Base-by-base conservation (phyloP, 2,888 invertebrate genomes). In the Digitonthophagus gazella region DNA sequence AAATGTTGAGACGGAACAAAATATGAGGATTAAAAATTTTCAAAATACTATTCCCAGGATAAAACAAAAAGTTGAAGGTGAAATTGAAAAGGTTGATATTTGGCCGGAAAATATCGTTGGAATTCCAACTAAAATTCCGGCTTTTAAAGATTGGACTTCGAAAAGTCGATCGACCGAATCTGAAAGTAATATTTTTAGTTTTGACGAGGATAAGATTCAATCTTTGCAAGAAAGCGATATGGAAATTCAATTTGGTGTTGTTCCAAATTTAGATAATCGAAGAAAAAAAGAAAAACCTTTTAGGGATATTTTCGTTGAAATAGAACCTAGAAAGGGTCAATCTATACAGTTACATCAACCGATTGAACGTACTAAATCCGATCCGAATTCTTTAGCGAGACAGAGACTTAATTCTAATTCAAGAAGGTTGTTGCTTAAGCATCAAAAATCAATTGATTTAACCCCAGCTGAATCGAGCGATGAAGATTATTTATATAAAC, bases 381-480 rank as follows among this genome's bases (percentile, higher is more conserved):
- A 95, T 84, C 94, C 94, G 0, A 93, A 93, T 79, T 91, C 90
- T 28, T 84, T 91, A 66, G 91, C 93, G 0, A 86, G 93, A 68
- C 90, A 91, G 71, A 86, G 92, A 14, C 84, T 92, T 67, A 91
- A 89, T 69, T 91, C 90, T 2, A 91, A 87, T 77, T 89, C 90
- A 2, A 87, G 93, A n/a, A 86, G 93, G 15, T 90, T 93, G 81
- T 88, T 93, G 20, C 80, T 93, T 18, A 93, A 91, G 90, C 93
- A 93, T 81, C 93, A 93, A 77, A 93, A 93, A 78, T 93, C 93
- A 0, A 93, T 93, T 70, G 93, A 93, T 78, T 82, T 93, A 20
- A 93, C 93, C 0, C 93, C 93, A 2, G 93, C 93, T 0, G 93
- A 93, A 81, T 93, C 93, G 0, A 93, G 93, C 71, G 93, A 93